Evolutionary conservation across 1,140 invertebrate genomes (phyloP), one percentile per base, ranked within the genome.

Genomic region (Mactra quadrangularis): DNA sequence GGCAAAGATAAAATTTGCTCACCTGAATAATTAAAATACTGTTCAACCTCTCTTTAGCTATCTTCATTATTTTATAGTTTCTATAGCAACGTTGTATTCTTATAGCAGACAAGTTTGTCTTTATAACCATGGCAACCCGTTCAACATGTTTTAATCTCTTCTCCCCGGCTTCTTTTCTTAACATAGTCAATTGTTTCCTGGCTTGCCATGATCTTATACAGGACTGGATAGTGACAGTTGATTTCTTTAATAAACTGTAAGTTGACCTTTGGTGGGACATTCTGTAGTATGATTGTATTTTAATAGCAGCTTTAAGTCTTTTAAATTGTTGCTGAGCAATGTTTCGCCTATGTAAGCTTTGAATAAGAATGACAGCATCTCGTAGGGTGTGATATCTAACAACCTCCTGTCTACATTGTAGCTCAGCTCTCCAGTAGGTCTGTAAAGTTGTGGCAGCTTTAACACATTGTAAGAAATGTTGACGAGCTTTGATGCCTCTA

Each of bases 31-130:
- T 15, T 4, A 90, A 31, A 15, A 89, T 62, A 64, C 50, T 76
- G 53, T 84, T 62, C 0, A 90, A 35, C 33, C 84, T 83, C 62
- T 88, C 52, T 29, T 55, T 71, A 13, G 87, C 88, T n/a, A 74
- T 47, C 33, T 74, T 62, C 50, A 88, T 50, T 15, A 85, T 66
- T 31, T 52, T 7, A 33, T 68, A 52, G 29, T 82, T 85, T 38
- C 85, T 83, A 76, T 86, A 90, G 57, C 74, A 86, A 50, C 84
- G 84, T 77, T 91, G 90, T 47, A 91, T 88, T 22, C 19, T 59
- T 17, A 88, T 79, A 3, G 85, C 87, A 55, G 87, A 78, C 52
- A 91, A 50, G 29, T 88, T 85, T 6, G 74, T 29, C 31, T 33
- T 70, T 2, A 76, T 41, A 3, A 74, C 74, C 7, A 15, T 27